These are phyloP conservation scores for Masnerella sp. DNA, from an alignment of 2,888 invertebrate species.

Conservation along the genomic window DNA sequence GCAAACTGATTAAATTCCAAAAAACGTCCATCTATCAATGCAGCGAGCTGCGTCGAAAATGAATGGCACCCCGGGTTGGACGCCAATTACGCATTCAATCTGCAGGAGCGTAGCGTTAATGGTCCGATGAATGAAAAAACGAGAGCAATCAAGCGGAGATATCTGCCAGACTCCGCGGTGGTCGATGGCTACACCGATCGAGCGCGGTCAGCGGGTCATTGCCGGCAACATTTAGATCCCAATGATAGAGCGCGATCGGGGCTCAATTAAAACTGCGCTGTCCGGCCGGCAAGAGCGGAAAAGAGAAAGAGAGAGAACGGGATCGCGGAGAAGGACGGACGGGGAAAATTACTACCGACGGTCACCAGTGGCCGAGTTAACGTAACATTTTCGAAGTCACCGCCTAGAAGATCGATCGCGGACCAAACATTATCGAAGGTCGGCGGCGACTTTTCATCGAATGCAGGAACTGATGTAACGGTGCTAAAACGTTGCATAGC, in stretches of 20 bases:
- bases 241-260: constrained; percentile 68
- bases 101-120: constrained; percentile 6
- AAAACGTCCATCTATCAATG: too few relatives aligned
- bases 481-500: neutral
- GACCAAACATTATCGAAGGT: constrained; percentile 23
- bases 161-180: constrained; percentile 65
- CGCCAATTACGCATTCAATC: too few relatives aligned
- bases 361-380: constrained; percentile 61
- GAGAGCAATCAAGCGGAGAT: constrained; percentile 46
- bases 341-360: constrained; percentile 64
- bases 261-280: constrained; percentile 68
- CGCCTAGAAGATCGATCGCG: constrained; percentile 23
- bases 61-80: too few relatives aligned
- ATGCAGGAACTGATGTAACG: constrained; percentile 1
- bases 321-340: constrained; percentile 32
- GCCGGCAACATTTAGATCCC: constrained; percentile 72
- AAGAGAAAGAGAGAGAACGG: constrained; percentile 3
- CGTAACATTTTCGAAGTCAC: constrained; percentile 42
- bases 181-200: constrained; percentile 71
- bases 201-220: constrained; percentile 73
- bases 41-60: too few relatives aligned
- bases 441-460: constrained; percentile 10
- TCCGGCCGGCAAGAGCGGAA: constrained; percentile 39
- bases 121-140: constrained; percentile 21
- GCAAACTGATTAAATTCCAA: too few relatives aligned